These are phyloP conservation scores for Chymomyza costata DNA, from an alignment of 1,140 invertebrate genomes.

Conservation along the genomic window DNA sequence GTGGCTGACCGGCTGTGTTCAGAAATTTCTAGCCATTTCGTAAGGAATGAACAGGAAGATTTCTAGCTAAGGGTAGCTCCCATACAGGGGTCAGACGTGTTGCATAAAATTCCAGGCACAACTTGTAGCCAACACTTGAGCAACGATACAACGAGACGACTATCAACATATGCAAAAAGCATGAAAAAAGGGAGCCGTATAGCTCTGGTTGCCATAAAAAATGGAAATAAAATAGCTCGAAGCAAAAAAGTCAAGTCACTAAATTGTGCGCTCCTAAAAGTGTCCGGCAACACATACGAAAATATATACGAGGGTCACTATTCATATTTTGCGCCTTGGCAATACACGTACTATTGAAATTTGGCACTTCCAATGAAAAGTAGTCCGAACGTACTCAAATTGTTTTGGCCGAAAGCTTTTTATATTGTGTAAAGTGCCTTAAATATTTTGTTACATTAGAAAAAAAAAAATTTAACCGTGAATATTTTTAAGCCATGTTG, in stretches of 20 bases:
- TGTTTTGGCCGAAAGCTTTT: too few relatives aligned
- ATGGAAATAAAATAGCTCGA: constrained; percentile 11
- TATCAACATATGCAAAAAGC: constrained; percentile 31
- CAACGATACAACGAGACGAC: constrained; percentile 49
- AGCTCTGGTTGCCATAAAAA: constrained; percentile 30
- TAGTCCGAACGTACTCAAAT: background rate
- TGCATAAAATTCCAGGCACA: constrained; percentile 56
- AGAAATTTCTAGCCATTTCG: too few relatives aligned
- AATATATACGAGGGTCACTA: too few relatives aligned
- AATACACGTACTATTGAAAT: background rate
- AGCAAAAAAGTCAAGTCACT: constrained; percentile 59
- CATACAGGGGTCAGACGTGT: constrained; percentile 18
- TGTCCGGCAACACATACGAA: constrained; percentile 66
- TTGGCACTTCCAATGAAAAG: background rate
- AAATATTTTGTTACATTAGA: too few relatives aligned
- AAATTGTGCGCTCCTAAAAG: constrained; percentile 69
- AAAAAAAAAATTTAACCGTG: too few relatives aligned
- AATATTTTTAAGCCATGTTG: too few relatives aligned
- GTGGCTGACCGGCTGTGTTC: too few relatives aligned
- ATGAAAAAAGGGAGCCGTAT: constrained; percentile 18
- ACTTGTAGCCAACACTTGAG: constrained; percentile 56
- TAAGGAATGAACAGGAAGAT: too few relatives aligned
- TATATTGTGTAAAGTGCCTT: too few relatives aligned
- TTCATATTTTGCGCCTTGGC: too few relatives aligned
- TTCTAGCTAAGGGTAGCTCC: too few relatives aligned